Conservation (phyloP, 2,888 invertebrate genomes). For the Nematopogon swammerdamellus region DNA sequence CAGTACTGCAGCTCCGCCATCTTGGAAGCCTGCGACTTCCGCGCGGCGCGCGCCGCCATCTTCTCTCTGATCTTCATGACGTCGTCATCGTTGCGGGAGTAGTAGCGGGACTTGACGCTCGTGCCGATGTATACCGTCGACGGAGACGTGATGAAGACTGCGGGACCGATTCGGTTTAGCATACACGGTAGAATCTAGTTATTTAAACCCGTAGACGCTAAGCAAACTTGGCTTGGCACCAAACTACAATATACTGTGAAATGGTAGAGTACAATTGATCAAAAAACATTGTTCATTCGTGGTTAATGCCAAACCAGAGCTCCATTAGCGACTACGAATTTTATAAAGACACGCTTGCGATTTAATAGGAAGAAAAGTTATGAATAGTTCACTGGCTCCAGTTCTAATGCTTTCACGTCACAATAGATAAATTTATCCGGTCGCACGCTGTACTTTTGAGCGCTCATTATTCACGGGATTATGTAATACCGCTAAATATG, state of each 20-base stretch:
- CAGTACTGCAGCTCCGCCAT: slow-evolving; percentile 33
- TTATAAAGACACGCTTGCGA: too few species aligned
- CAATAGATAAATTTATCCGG: not conserved
- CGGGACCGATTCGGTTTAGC: slow-evolving; percentile 14
- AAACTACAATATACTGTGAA: too few species aligned
- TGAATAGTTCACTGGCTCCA: too few species aligned
- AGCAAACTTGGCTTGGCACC: too few species aligned
- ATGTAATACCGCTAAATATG: not conserved
- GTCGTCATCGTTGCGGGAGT: slow-evolving; percentile 43
- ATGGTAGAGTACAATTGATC: too few species aligned
- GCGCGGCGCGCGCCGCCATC: slow-evolving; percentile 8
- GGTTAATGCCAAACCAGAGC: too few species aligned
- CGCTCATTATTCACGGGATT: not conserved
- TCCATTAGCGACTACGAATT: too few species aligned
- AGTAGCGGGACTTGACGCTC: slow-evolving; percentile 35
- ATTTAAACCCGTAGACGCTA: too few species aligned
- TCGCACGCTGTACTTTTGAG: not conserved
- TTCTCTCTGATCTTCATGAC: too few species aligned
- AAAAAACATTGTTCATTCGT: too few species aligned
- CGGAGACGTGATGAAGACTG: slow-evolving; percentile 56
- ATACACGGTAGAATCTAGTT: not conserved
- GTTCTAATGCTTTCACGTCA: not conserved
- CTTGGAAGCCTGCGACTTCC: slow-evolving; percentile 29
- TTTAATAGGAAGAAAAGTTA: too few species aligned
- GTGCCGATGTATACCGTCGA: slow-evolving; percentile 53